Conservation (phyloP, 1,140 invertebrate genomes). For the Amphibalanus amphitrite region DNA sequence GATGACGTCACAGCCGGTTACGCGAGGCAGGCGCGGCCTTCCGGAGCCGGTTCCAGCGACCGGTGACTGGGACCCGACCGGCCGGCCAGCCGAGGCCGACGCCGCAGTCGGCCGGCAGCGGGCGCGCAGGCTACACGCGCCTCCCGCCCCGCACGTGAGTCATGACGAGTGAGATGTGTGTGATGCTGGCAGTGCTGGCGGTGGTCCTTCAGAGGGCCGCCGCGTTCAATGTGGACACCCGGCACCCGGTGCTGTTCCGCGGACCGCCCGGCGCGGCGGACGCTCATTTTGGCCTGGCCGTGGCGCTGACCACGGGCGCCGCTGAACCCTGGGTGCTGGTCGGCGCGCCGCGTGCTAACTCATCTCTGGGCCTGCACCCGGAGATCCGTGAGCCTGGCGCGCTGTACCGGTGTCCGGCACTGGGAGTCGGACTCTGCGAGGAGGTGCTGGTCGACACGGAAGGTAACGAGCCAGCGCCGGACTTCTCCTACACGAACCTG, state of each 20-base stretch:
- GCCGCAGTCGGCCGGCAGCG: not conserved
- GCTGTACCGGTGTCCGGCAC: constrained; percentile 11
- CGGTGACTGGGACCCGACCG: not conserved
- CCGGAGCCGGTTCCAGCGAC: not conserved
- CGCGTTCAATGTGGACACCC: not conserved
- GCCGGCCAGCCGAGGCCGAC: too few species aligned
- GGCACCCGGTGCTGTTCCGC: not conserved
- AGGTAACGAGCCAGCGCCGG: constrained; percentile 1
- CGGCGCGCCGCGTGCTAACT: constrained; percentile 16
- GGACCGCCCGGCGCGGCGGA: not conserved
- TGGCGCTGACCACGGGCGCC: not conserved
- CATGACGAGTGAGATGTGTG: too few species aligned
- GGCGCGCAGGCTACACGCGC: not conserved
- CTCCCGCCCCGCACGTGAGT: too few species aligned
- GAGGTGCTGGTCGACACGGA: constrained; percentile 10
- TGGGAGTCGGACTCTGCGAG: constrained; percentile 3
- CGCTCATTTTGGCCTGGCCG: not conserved
- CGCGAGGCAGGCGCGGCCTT: not conserved
- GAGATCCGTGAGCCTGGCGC: constrained; percentile 13
- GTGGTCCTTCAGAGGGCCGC: not conserved
- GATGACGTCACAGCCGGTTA: not conserved
- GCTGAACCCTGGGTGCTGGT: constrained; percentile 13
- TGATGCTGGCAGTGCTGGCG: not conserved
- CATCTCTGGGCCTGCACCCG: constrained; percentile 1
- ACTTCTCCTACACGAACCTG: constrained; percentile 12